Base-by-base conservation (phyloP, 2,888 invertebrate species). In the Therioaphis trifolii region DNA sequence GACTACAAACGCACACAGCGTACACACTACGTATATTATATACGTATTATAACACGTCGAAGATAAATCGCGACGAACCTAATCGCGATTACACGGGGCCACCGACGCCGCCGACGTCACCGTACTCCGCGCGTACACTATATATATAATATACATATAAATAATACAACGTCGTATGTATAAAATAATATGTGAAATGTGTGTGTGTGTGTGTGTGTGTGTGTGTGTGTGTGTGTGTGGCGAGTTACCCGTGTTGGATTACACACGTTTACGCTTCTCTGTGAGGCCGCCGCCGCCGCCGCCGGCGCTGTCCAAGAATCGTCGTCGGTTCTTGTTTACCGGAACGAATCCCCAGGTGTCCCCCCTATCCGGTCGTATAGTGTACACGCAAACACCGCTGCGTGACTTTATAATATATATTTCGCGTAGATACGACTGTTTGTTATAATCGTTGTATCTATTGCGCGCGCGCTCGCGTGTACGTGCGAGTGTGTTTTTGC, bases 11-110 rank as follows among this genome's bases (percentile, higher is more conserved):
- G n/a, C n/a, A n/a, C n/a, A n/a, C n/a, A n/a, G n/a, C n/a, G n/a
- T n/a, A n/a, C n/a, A n/a, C n/a, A n/a, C n/a, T n/a, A n/a, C n/a
- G n/a, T n/a, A n/a, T n/a, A n/a, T n/a, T n/a, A n/a, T n/a, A n/a
- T n/a, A n/a, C n/a, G n/a, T n/a, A n/a, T n/a, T n/a, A n/a, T n/a
- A n/a, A n/a, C n/a, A 1, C 69, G 43, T 11, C 18, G 35, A 24
- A 24, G 43, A 15, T 15, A 40, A 49, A 71, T 49, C 46, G 27
- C 46, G 52, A 52, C n/a, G n/a, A n/a, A n/a, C 55, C 40, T 21
- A 58, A 58, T 58, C 40, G 75, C 58, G 75, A 75, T 75, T 75
- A 75, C 43, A 24, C 75, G 43, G 14, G 72, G 71, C 29, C 49
- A n/a, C n/a, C n/a, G n/a, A n/a, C n/a, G n/a, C n/a, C n/a, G n/a